Base-by-base conservation (phyloP, 2,113 vertebrate species). In the Apteryx mantelli region DNA sequence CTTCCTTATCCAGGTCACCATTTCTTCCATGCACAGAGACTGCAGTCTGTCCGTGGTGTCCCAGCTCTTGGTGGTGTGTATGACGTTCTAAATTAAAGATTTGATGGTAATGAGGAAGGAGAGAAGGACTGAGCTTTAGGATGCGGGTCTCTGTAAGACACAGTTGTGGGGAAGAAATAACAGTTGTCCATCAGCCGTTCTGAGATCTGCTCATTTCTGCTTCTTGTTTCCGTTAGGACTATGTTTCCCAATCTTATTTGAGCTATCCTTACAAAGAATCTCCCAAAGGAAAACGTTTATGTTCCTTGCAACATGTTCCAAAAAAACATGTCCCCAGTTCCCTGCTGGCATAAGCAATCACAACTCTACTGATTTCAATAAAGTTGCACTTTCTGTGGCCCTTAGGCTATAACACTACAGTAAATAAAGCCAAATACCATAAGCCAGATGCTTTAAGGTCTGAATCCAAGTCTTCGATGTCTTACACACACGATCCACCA, bases 301-400 rank as follows among this genome's bases (percentile, higher is more conserved):
- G 58, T 36, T 96, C 19, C 64, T 94, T 91, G 91, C 92, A 93
- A 89, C 38, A 65, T 0, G 0, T 68, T 96, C 81, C 75, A 82
- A 88, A 88, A 89, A 70, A 70, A 3, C 5, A 13, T 0, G 53
- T 96, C 82, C 94, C 91, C 88, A 95, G 76, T 55, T 95, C 94
- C 82, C 89, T 44, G 73, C 74, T 93, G 89, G 93, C 92, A 86
- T 58, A 95, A 96, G 82, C 82, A 93, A 94, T 74, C 79, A 53
- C 52, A 92, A 78, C 50, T 86, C 92, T 86, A 89, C 30, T 84
- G 82, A 95, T 53, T 97, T 94, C 92, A 93, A 93, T 82, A 89
- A 96, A 95, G 89, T 74, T 86, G 88, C 73, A 84, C 75, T 91
- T 95, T 96, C 79, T 94, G 87, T 34, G 88, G 85, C 94, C 91